Evolutionary conservation across 1,140 invertebrate genomes (phyloP).

Genomic region (Habropoda laboriosa): DNA sequence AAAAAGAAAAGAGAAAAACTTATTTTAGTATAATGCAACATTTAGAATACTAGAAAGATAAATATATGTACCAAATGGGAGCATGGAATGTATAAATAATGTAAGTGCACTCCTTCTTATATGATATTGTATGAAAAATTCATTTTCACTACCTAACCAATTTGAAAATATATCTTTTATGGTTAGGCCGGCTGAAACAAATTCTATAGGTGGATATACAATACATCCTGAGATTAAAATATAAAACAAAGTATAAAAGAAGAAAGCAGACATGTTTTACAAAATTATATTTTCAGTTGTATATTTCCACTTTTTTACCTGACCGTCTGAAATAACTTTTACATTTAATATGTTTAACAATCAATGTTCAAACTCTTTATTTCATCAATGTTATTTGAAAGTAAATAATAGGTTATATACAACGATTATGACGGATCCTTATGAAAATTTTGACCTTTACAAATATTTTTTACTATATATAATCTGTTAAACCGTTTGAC

Average conservation of each 20-base stretch:
- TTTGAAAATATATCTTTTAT: conserved; percentile 85
- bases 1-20: conserved; percentile 34
- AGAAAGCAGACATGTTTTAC: conserved; percentile 58
- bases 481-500: neutral
- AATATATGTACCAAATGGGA: conserved; percentile 84
- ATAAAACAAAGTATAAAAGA: conserved; percentile 87
- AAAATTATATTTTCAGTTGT: neutral
- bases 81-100: conserved; percentile 85
- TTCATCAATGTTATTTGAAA: neutral
- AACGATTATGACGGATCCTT: conserved; percentile 5
- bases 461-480: neutral
- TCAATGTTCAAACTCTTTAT: neutral
- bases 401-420: neutral
- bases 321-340: neutral
- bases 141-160: conserved; percentile 86
- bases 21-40: neutral
- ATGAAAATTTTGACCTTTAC: neutral
- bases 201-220: conserved; percentile 89
- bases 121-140: conserved; percentile 88
- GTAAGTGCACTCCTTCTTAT: conserved; percentile 86
- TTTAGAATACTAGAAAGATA: neutral
- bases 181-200: conserved; percentile 88
- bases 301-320: neutral
- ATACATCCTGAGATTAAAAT: conserved; percentile 86
- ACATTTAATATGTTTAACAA: neutral